Evolutionary conservation across 2,113 vertebrate species (phyloP), one percentile per base, ranked within the genome.

Genomic region (Pipra filicauda): DNA sequence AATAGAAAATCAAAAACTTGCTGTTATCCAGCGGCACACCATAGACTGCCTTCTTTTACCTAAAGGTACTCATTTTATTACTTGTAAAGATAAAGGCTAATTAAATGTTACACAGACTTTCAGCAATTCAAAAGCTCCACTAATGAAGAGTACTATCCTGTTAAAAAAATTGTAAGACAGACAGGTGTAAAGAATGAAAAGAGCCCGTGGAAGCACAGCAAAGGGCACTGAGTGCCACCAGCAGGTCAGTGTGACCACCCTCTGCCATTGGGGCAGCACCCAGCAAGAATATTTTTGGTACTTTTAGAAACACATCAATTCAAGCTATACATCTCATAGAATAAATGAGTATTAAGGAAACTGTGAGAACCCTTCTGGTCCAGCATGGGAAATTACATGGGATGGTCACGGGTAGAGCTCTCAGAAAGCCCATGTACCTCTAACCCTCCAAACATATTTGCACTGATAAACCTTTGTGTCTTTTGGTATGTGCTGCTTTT

Each of bases 81-180:
- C 93, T 96, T 97, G 97, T 97, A 97, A 95, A 97, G 96, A 94
- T 97, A 97, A 97, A 96, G 95, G 70, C 91, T 97, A 97, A 97
- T 97, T 97, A 97, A 97, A 97, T 94, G 95, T 91, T 97, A 96
- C 95, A 96, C 89, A 91, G 93, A 51, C 76, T 95, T 97, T 93
- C 91, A 95, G 70, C 95, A 95, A 96, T 96, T 96, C 89, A 86
- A 81, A 93, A 94, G 89, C 95, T 88, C 37, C 17, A 22, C 71
- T 96, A 97, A 92, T 83, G 75, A 97, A 85, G 75, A 87, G 48
- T 48, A 89, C 90, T 37, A 77, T 70, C 49, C 84, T 81, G 33
- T 73, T 93, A 20, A 85, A 74, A 74, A 85, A 61, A 48, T 35
- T 78, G 4, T 19, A 61, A 82, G 26, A 64, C 51, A 83, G 80